Percentiles rank a stretch among this genome's conserved stretches.
phyloP scores from a whole-genome alignment of 2,888 invertebrate genomes.

The Dendrolimus houi region DNA sequence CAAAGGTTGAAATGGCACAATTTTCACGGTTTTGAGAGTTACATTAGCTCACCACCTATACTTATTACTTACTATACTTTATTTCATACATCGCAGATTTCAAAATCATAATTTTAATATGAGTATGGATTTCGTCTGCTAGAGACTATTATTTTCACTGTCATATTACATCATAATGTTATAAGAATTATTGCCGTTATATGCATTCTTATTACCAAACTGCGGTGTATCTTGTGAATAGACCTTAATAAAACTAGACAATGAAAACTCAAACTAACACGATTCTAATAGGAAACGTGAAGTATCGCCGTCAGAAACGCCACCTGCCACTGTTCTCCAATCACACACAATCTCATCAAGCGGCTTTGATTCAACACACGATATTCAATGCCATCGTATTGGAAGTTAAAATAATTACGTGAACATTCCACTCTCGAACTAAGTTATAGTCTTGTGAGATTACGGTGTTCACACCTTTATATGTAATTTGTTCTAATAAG shows the following conservation, averaged over 20 bases:
- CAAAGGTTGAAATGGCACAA: too few species aligned
- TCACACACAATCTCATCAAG: slow-evolving; percentile 18
- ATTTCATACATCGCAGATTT: too few species aligned
- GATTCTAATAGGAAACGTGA: slow-evolving; percentile 69
- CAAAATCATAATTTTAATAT: too few species aligned
- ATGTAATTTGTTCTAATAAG: neutral
- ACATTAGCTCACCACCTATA: too few species aligned
- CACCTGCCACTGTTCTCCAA: slow-evolving; percentile 51
- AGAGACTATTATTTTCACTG: too few species aligned
- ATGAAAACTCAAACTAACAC: slow-evolving; percentile 16
- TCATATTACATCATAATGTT: too few species aligned
- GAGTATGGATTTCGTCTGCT: too few species aligned
- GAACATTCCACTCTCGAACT: neutral
- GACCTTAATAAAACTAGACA: neutral
- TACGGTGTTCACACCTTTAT: neutral
- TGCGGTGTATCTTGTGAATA: neutral
- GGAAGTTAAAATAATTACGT: neutral
- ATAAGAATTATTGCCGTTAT: too few species aligned
- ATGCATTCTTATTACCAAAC: too few species aligned
- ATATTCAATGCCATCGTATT: neutral
- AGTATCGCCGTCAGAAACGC: slow-evolving; percentile 25
- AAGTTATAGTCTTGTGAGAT: neutral
- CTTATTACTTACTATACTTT: too few species aligned
- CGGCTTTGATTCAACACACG: slow-evolving; percentile 18
- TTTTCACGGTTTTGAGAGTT: too few species aligned